These are phyloP conservation scores for Cyprinodon variegatus DNA, from an alignment of 2,113 vertebrate genomes.

Conservation along the genomic window DNA sequence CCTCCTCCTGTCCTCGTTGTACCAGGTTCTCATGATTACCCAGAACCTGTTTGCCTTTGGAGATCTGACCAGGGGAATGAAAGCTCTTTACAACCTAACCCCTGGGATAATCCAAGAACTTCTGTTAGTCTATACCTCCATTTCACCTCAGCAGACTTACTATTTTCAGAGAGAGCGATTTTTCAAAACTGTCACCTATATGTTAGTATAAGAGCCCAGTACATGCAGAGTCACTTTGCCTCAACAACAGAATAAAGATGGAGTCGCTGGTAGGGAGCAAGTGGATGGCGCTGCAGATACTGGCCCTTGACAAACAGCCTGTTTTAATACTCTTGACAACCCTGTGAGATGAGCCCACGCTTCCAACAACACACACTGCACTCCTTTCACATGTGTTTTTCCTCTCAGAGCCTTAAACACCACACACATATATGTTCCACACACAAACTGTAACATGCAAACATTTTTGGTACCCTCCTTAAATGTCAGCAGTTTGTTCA, in stretches of 20 bases:
- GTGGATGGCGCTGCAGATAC: conserved; percentile 16
- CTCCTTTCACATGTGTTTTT: conserved; percentile 25
- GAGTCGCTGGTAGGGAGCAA: conserved; percentile 21
- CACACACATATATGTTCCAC: conserved; percentile 20
- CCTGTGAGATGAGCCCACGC: conserved; percentile 39
- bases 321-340: conserved; percentile 65
- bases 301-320: conserved; percentile 64
- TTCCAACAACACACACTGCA: conserved; percentile 33
- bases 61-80: too few relatives aligned
- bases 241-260: not conserved
- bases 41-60: too few relatives aligned
- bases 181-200: not conserved
- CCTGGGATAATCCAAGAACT: too few relatives aligned
- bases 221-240: not conserved
- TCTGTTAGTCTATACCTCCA: conserved; percentile 37
- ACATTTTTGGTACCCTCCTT: conserved; percentile 1
- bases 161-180: conserved; percentile 24
- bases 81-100: too few relatives aligned
- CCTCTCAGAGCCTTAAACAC: conserved; percentile 23
- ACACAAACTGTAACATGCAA: not conserved
- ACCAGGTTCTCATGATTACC: too few relatives aligned
- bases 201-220: too few relatives aligned
- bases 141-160: conserved; percentile 21
- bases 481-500: not conserved
- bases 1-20: too few relatives aligned